phyloP scores from a whole-genome alignment of 1,140 invertebrate genomes.

The Drosophila subobscura region DNA sequence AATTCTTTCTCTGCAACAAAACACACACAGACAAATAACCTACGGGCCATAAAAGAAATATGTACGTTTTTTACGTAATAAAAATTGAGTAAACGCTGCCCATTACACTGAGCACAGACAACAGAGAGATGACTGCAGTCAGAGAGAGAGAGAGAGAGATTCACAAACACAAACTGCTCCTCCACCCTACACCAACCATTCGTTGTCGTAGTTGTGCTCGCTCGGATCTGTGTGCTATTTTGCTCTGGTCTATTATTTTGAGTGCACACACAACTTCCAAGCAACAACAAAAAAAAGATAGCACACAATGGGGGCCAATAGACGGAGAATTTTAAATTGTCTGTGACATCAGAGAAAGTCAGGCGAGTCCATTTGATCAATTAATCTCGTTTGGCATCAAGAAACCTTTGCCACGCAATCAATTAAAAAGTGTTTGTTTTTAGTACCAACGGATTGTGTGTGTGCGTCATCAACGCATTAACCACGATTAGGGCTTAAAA shows the following conservation, averaged over 20 bases:
- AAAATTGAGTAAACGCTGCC: slow-evolving; percentile 79
- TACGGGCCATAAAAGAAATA: slow-evolving; percentile 75
- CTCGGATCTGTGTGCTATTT: slow-evolving; percentile 2
- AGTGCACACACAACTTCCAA: slow-evolving; percentile 68
- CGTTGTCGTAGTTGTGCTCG: slow-evolving; percentile 42
- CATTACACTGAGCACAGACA: slow-evolving; percentile 46
- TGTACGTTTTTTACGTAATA: slow-evolving; percentile 79
- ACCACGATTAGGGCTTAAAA: slow-evolving; percentile 29
- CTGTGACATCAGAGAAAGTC: slow-evolving; percentile 18
- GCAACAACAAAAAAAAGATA: slow-evolving; percentile 67
- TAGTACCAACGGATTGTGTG: slow-evolving; percentile 32
- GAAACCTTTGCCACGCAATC: slow-evolving; percentile 59
- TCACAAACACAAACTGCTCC: neutral
- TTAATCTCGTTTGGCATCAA: slow-evolving; percentile 57
- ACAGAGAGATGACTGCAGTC: slow-evolving; percentile 57
- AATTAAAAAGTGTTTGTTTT: slow-evolving; percentile 42
- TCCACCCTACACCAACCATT: neutral
- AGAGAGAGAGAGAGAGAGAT: slow-evolving; percentile 40
- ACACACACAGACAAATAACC: slow-evolving; percentile 69
- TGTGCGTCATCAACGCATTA: slow-evolving; percentile 58
- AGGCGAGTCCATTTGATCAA: slow-evolving; percentile 40
- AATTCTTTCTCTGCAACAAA: slow-evolving; percentile 53
- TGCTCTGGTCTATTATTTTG: slow-evolving; percentile 70
- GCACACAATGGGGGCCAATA: slow-evolving; percentile 13
- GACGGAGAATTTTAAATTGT: slow-evolving; percentile 49